Percentiles rank a stretch among this genome's conserved stretches.
These are phyloP conservation scores for Acanthoscelides obtectus DNA, from an alignment of 2,888 invertebrate species.

Conservation along the genomic window DNA sequence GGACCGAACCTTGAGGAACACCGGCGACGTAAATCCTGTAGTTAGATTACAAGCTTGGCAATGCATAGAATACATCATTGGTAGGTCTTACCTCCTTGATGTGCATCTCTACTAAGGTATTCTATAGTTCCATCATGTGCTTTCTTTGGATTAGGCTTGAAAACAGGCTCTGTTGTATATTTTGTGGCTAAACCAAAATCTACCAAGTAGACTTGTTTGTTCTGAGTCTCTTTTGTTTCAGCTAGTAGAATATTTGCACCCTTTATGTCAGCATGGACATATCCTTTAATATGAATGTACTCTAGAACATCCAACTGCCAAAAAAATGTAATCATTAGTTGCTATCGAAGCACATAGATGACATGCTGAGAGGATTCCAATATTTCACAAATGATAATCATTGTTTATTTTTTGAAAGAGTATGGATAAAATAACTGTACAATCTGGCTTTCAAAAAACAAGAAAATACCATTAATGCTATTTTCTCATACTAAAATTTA, in stretches of 20 bases:
- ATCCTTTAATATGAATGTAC: constrained; percentile 86
- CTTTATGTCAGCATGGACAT: constrained; percentile 95
- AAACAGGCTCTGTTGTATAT: constrained; percentile 66
- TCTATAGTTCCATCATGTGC: constrained; percentile 98
- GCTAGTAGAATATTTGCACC: constrained; percentile 89
- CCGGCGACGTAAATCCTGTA: too few relatives aligned
- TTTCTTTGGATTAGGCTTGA: constrained; percentile 82
- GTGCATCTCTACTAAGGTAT: constrained; percentile 94
- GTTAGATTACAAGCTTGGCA: too few relatives aligned
- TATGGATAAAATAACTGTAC: too few relatives aligned
- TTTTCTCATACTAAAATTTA: too few relatives aligned
- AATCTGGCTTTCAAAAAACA: too few relatives aligned
- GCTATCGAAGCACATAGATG: not conserved
- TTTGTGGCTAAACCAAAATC: constrained; percentile 90
- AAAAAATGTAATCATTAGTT: constrained; percentile 5
- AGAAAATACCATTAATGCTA: too few relatives aligned
- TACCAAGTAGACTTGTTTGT: constrained; percentile 74
- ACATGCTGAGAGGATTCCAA: too few relatives aligned
- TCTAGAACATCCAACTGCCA: constrained; percentile 81
- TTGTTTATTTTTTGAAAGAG: too few relatives aligned
- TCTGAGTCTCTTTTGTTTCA: constrained; percentile 56
- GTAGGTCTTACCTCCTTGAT: constrained; percentile 67
- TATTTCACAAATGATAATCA: too few relatives aligned
- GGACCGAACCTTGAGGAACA: too few relatives aligned
- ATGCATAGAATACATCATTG: too few relatives aligned